Evolutionary conservation across 2,797 vertebrate species (phyloP), one percentile per base, ranked within the genome.

Genomic region (Basileuterus tristriatus): DNA sequence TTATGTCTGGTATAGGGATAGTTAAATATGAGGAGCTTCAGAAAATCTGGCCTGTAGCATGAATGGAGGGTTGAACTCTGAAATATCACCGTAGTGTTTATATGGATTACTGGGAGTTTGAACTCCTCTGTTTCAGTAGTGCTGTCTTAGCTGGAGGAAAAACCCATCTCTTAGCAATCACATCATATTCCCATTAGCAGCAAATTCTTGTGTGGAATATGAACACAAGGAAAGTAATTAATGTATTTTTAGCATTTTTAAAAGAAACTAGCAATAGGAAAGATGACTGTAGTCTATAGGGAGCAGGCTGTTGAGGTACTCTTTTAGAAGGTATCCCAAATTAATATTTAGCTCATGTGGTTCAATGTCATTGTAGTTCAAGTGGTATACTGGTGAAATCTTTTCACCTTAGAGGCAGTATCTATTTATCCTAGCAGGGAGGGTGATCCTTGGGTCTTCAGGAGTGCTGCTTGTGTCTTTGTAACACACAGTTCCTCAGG

Each of bases 211-310:
- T 50, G 58, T 78, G 65, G 39, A 78, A 65, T 75, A 32, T 69
- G 72, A 93, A 86, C 26, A 24, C 21, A 24, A 34, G 39, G 68
- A 50, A 89, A 91, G 47, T 87, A 91, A 71, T 91, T 81, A 36
- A 89, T 60, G 23, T 91, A 87, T 93, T 96, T 93, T 93, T 94
- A 94, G 89, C 60, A 30, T 71, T 91, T 65, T 90, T 23, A 55
- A 83, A 83, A 72, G 17, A 90, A 94, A 70, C 27, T 41, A 78
- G 94, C 30, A 16, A 30, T 80, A 50, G 81, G 83, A 69, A 80
- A 59, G 50, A 59, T 41, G 21, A 58, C 6, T 60, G 13, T 62
- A 50, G 36, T 62, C 92, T 76, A 1, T 4, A 44, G 81, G 82
- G 84, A 95, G 29, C 55, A 72, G 76, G 6, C n/a, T 79, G 43